Percentiles rank a stretch among this genome's conserved stretches.
Conservation (phyloP, 1,140 invertebrate genomes). For the Bilobella aurantiaca region DNA sequence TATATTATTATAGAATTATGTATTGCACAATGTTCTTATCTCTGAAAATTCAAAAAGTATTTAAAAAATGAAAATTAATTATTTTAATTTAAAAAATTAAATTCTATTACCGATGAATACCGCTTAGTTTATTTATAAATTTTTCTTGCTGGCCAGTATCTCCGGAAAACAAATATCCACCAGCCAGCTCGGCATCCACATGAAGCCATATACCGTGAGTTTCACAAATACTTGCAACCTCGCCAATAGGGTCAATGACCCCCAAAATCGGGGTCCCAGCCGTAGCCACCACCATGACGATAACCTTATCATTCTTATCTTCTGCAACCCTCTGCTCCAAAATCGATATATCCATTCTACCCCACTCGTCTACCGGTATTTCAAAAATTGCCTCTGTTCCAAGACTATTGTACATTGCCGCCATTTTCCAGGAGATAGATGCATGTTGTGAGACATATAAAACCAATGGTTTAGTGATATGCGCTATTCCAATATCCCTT, state of each 20-base stretch:
- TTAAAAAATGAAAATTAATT: neutral
- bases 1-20: too few relatives aligned
- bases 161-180: conserved; percentile 71
- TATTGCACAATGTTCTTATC: neutral
- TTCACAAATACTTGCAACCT: conserved; percentile 6
- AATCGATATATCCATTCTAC: neutral
- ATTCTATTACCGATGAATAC: conserved; percentile 33
- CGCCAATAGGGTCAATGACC: conserved; percentile 1
- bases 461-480: conserved; percentile 48
- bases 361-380: neutral
- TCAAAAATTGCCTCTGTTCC: neutral
- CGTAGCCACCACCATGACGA: conserved; percentile 7
- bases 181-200: conserved; percentile 65
- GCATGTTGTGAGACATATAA: conserved; percentile 77
- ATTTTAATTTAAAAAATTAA: neutral
- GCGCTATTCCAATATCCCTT: conserved; percentile 44
- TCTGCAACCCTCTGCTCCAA: neutral
- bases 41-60: neutral
- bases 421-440: conserved; percentile 87
- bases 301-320: neutral
- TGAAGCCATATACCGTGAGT: conserved; percentile 13
- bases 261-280: conserved; percentile 6
- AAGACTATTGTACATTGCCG: neutral
- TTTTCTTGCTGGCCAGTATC: conserved; percentile 42
- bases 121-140: conserved; percentile 59